Evolutionary conservation across 2,113 vertebrate species (phyloP).

Genomic region (Bos javanicus): DNA sequence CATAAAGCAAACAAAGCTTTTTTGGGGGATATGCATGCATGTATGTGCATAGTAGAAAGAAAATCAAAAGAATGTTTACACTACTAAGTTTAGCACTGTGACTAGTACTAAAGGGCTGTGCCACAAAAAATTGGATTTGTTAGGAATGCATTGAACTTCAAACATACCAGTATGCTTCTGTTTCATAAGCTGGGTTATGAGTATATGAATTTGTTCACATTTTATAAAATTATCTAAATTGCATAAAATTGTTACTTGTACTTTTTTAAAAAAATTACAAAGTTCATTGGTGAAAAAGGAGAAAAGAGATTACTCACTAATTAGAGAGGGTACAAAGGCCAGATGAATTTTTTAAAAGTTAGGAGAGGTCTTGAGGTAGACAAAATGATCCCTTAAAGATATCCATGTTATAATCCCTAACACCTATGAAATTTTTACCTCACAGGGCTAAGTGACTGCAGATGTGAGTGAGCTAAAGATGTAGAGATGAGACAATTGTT

Average conservation of each 20-base stretch:
- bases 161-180: neutral
- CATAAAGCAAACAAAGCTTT: neutral
- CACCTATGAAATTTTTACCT: neutral
- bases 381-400: neutral
- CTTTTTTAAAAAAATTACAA: neutral
- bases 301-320: neutral
- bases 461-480: neutral
- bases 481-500: neutral
- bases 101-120: neutral
- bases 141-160: neutral
- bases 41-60: neutral
- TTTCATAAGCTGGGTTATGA: neutral
- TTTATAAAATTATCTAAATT: neutral
- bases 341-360: neutral
- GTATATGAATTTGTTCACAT: neutral
- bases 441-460: neutral
- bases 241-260: neutral
- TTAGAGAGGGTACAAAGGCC: neutral
- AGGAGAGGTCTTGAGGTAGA: neutral
- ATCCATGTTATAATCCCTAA: neutral
- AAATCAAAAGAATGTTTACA: neutral
- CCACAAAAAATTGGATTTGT: neutral
- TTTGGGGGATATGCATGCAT: rapidly evolving
- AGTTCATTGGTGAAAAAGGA: neutral
- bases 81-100: neutral